phyloP scores from a whole-genome alignment of 1,140 invertebrate species.

The Pinna nobilis region DNA sequence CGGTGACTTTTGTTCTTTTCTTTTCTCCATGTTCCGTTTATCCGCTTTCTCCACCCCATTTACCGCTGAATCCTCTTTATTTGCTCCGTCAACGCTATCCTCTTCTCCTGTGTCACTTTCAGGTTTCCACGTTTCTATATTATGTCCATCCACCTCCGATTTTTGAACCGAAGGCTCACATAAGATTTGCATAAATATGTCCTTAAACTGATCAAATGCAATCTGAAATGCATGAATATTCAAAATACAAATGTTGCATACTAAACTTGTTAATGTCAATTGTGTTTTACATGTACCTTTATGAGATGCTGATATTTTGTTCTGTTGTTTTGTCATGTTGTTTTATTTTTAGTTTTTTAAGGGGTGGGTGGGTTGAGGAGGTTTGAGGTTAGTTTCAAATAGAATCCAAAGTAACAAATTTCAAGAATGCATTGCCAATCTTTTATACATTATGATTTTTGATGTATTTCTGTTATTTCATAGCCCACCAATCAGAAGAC shows the following conservation, averaged over 20 bases:
- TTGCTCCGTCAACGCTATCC: slow-evolving; percentile 16
- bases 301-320: background rate
- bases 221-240: slow-evolving; percentile 14
- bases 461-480: too few relatives aligned
- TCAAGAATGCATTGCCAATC: too few relatives aligned
- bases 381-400: too few relatives aligned
- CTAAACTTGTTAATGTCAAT: background rate
- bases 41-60: slow-evolving; percentile 1
- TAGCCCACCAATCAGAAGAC: too few relatives aligned
- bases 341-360: too few relatives aligned
- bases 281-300: background rate
- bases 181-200: slow-evolving; percentile 32
- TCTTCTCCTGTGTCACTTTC: slow-evolving; percentile 21
- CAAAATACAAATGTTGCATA: background rate
- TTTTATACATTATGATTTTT: too few relatives aligned
- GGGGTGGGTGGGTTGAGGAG: too few relatives aligned
- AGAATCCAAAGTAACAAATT: too few relatives aligned
- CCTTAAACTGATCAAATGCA: slow-evolving; percentile 34
- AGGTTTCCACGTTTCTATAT: background rate
- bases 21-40: too few relatives aligned
- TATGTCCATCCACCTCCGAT: slow-evolving; percentile 10
- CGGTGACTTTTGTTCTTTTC: too few relatives aligned
- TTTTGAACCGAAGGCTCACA: slow-evolving; percentile 26
- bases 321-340: background rate
- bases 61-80: background rate